These are phyloP conservation scores for Belgica antarctica DNA, from an alignment of 2,888 invertebrate species.

Conservation along the genomic window DNA sequence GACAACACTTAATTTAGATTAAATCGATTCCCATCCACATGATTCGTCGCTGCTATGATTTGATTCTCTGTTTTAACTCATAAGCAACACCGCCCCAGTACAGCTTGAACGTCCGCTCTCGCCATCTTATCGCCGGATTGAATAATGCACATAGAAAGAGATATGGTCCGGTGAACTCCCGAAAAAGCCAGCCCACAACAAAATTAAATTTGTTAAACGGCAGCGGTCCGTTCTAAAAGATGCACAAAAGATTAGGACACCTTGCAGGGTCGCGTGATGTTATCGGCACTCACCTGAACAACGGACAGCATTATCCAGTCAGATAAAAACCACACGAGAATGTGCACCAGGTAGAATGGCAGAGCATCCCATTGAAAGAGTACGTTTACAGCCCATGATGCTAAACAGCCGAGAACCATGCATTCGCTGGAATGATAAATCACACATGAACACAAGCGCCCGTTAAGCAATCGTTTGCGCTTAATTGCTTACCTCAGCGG, in stretches of 20 bases:
- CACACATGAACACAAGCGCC: background rate
- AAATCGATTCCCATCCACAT: background rate
- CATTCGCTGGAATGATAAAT: slow-evolving; percentile 66
- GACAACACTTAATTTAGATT: background rate
- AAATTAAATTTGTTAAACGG: slow-evolving; percentile 95
- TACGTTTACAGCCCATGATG: slow-evolving; percentile 80
- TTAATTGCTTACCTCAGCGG: slow-evolving; percentile 63
- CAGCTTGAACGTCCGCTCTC: slow-evolving; percentile 84
- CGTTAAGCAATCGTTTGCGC: too few species aligned
- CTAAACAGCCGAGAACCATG: slow-evolving; percentile 85
- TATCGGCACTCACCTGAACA: slow-evolving; percentile 65
- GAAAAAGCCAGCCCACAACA: slow-evolving; percentile 89
- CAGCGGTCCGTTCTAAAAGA: slow-evolving; percentile 81
- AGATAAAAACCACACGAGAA: slow-evolving; percentile 90
- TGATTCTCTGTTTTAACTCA: slow-evolving; percentile 74
- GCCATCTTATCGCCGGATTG: slow-evolving; percentile 89
- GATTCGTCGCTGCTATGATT: slow-evolving; percentile 51
- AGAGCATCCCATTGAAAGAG: slow-evolving; percentile 86
- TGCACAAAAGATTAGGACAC: slow-evolving; percentile 45
- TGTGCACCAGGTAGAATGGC: slow-evolving; percentile 89
- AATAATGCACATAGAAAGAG: slow-evolving; percentile 82
- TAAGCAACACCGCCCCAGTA: slow-evolving; percentile 96
- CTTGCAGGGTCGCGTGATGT: too few species aligned
- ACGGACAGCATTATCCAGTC: slow-evolving; percentile 90
- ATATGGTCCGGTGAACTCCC: slow-evolving; percentile 87